Base-by-base conservation (phyloP, 64 coral and sea anemone species). In the Orbicella faveolata region DNA sequence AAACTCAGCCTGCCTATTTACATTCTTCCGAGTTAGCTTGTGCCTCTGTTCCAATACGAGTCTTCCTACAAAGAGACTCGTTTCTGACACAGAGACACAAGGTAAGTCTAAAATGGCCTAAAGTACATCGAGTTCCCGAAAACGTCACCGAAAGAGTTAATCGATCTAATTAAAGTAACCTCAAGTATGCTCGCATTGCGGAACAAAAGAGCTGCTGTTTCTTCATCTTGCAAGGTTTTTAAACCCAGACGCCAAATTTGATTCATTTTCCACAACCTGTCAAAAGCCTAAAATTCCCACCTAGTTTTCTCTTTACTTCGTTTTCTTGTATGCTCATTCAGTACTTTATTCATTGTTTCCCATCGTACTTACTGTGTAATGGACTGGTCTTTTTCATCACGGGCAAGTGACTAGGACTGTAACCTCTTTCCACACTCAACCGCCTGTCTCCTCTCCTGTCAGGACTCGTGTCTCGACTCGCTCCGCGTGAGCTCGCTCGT, bases 381-480 rank as follows among this genome's bases (percentile, higher is more conserved):
- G 73, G 87, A 19, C 63, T 92, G 41, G 73, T 69, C 61, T 77
- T 87, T 74, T 92, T 92, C 44, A 92, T 23, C 75, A 92, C 76
- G 11, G 90, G 90, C 57, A 92, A 86, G 36, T 87, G 82, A 30
- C 83, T 87, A 1, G 90, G 83, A 41, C 62, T 87, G 17, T 79
- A 92, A 34, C 90, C 83, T 77, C 86, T 87, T 12, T 86, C 90
- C 16, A 70, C 64, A 21, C 90, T 92, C 52, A 87, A 48, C 57
- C 90, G 81, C 74, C 82, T 90, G 14, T 90, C 89, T 30, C 87
- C 54, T 78, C 73, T 87, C 75, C 64, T 76, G 53, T 91, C 93
- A 81, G 93, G 93, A 92, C 90, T 92, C 19, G 90, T 65, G 61
- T 92, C 90, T 52, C 90, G 61, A 48, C 90, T 92, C 65, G 90